Base-by-base conservation (phyloP, 2,888 invertebrate genomes). In the Trimorus sp. region DNA sequence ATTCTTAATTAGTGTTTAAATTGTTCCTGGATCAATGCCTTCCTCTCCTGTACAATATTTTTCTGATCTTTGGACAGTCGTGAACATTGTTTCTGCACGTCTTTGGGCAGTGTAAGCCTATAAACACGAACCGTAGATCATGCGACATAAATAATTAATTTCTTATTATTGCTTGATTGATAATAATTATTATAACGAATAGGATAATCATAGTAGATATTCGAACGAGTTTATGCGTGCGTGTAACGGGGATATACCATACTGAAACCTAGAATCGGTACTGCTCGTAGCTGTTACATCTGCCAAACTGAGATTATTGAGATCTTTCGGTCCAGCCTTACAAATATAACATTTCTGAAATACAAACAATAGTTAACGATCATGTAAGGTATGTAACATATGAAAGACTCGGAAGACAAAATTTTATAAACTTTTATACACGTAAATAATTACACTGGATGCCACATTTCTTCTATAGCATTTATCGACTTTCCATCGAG, bases 201-300 rank as follows among this genome's bases (percentile, higher is more conserved):
- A 59, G 7, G 59, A 59, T 26, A 59, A 36, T 9, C n/a, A 42
- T 14, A 59, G 59, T 38, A 48, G 16, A 59, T 51, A 70, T n/a
- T 70, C 70, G 12, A 70, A 70, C 12, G 59, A 59, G 8, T 59
- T 70, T 51, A 70, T 70, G 37, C 70, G 51, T 16, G 70, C 70
- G 40, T 70, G 70, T 12, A 70, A 59, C 3, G 70, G 70, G 42
- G 59, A 56, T 26, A 70, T 70, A 11, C 70, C 70, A 70, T 70
- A 68, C 15, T 68, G 26, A 8, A 68, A 68, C 7, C 15, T 56
- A 6, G 54, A 26, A 54, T 54, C 60, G 40, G 49, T 49, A 49
- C 16, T 60, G 45, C 36, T 54, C 8, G 54, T 26, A 5, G 16
- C 54, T 16, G 54, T 36, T 54, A 49, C 49, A 49, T 54, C 26